Evolutionary conservation across 2,888 invertebrate species (phyloP).

Genomic region (Koerneria pararmatus): DNA sequence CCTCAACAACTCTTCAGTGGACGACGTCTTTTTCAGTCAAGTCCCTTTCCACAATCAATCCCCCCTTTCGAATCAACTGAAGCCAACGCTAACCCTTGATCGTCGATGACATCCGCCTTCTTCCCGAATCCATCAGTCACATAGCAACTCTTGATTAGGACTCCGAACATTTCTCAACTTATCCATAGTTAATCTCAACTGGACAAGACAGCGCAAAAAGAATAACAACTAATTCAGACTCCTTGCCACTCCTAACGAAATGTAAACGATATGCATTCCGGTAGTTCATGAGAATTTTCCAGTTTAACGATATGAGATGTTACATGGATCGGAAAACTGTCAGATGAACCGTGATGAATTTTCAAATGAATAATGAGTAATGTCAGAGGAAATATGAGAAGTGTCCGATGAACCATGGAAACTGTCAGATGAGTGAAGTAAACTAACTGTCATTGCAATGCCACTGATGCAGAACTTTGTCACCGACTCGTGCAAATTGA

Average conservation of each 20-base stretch:
- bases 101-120: conserved; percentile 56
- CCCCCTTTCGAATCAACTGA: neutral
- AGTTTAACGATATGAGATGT: neutral
- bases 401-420: neutral
- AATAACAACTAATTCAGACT: too few relatives aligned
- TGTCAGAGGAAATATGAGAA: neutral
- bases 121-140: conserved; percentile 59
- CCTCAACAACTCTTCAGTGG: conserved; percentile 23
- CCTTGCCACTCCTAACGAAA: too few relatives aligned
- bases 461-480: conserved; percentile 59
- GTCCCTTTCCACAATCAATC: too few relatives aligned
- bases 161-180: conserved; percentile 59
- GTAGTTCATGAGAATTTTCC: neutral
- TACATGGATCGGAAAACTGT: neutral
- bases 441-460: conserved; percentile 59
- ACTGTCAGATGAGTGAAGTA: neutral
- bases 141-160: conserved; percentile 59
- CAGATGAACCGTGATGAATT: neutral
- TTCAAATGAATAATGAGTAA: neutral
- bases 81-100: conserved; percentile 9
- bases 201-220: too few relatives aligned
- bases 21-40: too few relatives aligned
- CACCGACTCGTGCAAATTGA: conserved; percentile 58
- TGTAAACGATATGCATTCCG: too few relatives aligned
- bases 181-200: too few relatives aligned